Percentiles rank a stretch among this genome's conserved stretches.
Evolutionary conservation across 1,140 invertebrate genomes (phyloP).

Genomic region (Formica selysi): DNA sequence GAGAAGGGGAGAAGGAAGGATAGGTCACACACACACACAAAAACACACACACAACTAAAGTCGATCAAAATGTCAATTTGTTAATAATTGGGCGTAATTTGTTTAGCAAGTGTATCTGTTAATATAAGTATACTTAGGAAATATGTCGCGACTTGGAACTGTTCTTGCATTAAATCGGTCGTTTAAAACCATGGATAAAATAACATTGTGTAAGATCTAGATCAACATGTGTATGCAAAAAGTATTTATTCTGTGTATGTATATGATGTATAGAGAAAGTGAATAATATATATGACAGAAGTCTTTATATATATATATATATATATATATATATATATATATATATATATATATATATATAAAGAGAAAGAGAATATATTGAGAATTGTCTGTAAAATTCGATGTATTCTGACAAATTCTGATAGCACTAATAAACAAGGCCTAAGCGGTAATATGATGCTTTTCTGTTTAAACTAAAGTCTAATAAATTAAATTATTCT

Average conservation of each 20-base stretch:
- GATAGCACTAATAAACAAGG: constrained; percentile 76
- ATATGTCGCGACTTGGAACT: constrained; percentile 28
- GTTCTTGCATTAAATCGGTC: constrained; percentile 32
- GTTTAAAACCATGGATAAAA: neutral
- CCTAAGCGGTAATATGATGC: constrained; percentile 60
- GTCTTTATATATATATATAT: neutral
- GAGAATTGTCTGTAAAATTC: constrained; percentile 72
- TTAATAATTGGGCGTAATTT: constrained; percentile 3
- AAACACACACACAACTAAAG: neutral
- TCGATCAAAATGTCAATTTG: constrained; percentile 61
- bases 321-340: too few species aligned
- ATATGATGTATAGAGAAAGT: constrained; percentile 67
- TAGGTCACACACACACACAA: too few species aligned
- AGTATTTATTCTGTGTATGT: constrained; percentile 69
- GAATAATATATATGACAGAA: constrained; percentile 36
- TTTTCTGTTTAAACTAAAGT: too few species aligned
- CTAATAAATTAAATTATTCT: too few species aligned
- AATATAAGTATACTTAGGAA: neutral
- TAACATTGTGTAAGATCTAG: constrained; percentile 39
- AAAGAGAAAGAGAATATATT: constrained; percentile 6
- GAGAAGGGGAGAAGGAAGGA: neutral
- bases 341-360: too few species aligned
- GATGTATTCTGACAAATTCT: constrained; percentile 73
- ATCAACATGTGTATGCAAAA: constrained; percentile 63
- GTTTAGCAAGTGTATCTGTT: neutral